These are phyloP conservation scores for Catostomus latipinnis DNA, from an alignment of 2,797 vertebrate species.

Conservation along the genomic window DNA sequence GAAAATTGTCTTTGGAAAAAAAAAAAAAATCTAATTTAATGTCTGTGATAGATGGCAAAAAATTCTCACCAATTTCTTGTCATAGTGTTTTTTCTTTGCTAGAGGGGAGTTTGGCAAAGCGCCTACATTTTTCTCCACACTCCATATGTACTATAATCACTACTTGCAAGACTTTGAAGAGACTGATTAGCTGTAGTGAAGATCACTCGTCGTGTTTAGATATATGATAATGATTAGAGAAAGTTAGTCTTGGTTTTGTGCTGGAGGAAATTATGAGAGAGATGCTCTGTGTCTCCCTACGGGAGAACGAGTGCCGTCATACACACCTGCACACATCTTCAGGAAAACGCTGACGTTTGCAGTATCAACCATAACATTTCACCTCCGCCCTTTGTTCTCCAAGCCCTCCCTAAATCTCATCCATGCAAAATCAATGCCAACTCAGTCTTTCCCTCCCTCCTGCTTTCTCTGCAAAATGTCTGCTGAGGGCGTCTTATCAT, in stretches of 20 bases:
- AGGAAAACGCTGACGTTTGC: conserved; percentile 54
- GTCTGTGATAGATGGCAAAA: conserved; percentile 29
- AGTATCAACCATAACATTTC: conserved; percentile 56
- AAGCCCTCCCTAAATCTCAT: conserved; percentile 59
- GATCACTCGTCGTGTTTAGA: conserved; percentile 29
- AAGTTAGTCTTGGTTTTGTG: conserved; percentile 31
- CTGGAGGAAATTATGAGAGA: conserved; percentile 26
- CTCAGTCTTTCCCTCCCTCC: conserved; percentile 38
- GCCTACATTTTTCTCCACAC: conserved; percentile 18
- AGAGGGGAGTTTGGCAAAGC: conserved; percentile 17
- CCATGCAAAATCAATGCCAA: conserved; percentile 58
- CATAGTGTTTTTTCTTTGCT: background rate
- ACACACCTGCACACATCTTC: conserved; percentile 27
- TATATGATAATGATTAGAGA: conserved; percentile 27
- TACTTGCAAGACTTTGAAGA: conserved; percentile 36
- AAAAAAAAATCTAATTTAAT: conserved; percentile 32
- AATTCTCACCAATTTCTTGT: conserved; percentile 30
- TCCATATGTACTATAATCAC: conserved; percentile 42
- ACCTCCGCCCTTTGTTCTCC: conserved; percentile 55
- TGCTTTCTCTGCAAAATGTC: conserved; percentile 33
- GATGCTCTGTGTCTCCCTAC: background rate
- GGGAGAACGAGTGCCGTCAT: conserved; percentile 8
- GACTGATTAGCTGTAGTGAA: conserved; percentile 38
- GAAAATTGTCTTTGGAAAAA: conserved; percentile 41
- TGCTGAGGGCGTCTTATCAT: conserved; percentile 41